Percentiles rank a stretch among this genome's conserved stretches.
phyloP scores from a whole-genome alignment of 1,140 invertebrate species.

The Heliconius congener region DNA sequence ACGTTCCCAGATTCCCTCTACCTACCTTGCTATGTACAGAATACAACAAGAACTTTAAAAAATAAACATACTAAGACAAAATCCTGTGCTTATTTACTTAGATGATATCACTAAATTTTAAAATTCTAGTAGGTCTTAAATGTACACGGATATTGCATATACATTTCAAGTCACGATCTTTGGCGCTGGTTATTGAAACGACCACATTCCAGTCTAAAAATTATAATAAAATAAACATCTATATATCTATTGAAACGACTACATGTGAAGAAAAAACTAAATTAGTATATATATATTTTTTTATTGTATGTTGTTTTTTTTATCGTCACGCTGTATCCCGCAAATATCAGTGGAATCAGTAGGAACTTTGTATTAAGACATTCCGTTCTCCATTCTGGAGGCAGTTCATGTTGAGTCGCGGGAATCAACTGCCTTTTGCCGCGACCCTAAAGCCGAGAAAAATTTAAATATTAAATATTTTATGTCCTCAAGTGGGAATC shows the following conservation, averaged over 20 bases:
- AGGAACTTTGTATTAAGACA: too few relatives aligned
- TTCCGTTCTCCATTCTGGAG: too few relatives aligned
- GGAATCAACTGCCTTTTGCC: too few relatives aligned
- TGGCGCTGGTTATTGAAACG: not conserved
- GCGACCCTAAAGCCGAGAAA: too few relatives aligned
- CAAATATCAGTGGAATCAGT: too few relatives aligned
- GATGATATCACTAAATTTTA: constrained; percentile 7
- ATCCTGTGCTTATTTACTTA: not conserved
- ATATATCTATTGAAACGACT: not conserved
- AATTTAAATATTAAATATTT: too few relatives aligned
- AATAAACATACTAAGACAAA: not conserved
- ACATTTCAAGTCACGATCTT: constrained; percentile 11
- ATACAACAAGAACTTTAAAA: too few relatives aligned
- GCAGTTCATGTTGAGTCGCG: too few relatives aligned
- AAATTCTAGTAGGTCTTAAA: not conserved
- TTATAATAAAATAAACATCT: constrained; percentile 5
- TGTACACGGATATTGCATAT: not conserved
- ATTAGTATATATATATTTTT: not conserved
- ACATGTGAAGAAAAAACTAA: not conserved
- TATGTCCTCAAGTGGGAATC: too few relatives aligned
- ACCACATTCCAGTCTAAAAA: constrained; percentile 1
- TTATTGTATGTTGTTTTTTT: not conserved
- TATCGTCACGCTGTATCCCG: too few relatives aligned
- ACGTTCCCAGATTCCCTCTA: too few relatives aligned
- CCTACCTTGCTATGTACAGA: too few relatives aligned